Base-by-base conservation (phyloP, 2,113 vertebrate species). In the Lampris incognitus region DNA sequence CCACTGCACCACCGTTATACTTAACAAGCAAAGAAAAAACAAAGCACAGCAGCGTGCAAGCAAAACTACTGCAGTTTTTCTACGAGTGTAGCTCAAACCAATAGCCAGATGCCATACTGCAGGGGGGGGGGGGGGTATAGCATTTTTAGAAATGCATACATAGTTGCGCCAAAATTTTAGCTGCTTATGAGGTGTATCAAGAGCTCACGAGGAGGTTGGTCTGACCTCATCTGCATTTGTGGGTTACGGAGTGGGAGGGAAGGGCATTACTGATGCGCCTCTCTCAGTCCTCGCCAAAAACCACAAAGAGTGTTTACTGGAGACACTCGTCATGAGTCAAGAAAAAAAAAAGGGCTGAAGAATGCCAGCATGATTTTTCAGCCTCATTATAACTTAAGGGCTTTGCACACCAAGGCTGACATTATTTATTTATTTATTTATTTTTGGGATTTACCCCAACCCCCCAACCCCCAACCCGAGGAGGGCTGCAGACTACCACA, bases 171-270 rank as follows among this genome's bases (percentile, higher is more conserved):
- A 24, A 89, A 63, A 62, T 81, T 24, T 85, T 81, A 91, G 91
- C 88, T 94, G 90, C 91, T 94, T 88, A 93, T 92, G 88, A 93
- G 87, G 88, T 91, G 84, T 90, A 91, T 24, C 24, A 90, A 93
- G 87, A 71, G 70, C 69, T 85, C 57, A 80, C 49, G 41, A 63
- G 54, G 11, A 72, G 49, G 39, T 67, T 78, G 64, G 52, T 66
- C 50, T 80, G 64, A 79, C 67, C 72, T 68, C 71, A 86, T 82
- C 82, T 24, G 24, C 24, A 24, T 24, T 24, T 24, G 24, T 24
- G 24, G 24, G 24, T 24, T 24, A 24, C 73, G 69, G 57, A 72
- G 62, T 55, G 49, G 54, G 42, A 78, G 63, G 24, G 24, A 24
- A 78, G 44, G 44, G 76, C 57, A 78, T 85, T 58, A 84, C 50